These are phyloP conservation scores for Halcyon smyrnensis DNA, from an alignment of 2,797 vertebrate species.

Conservation along the genomic window DNA sequence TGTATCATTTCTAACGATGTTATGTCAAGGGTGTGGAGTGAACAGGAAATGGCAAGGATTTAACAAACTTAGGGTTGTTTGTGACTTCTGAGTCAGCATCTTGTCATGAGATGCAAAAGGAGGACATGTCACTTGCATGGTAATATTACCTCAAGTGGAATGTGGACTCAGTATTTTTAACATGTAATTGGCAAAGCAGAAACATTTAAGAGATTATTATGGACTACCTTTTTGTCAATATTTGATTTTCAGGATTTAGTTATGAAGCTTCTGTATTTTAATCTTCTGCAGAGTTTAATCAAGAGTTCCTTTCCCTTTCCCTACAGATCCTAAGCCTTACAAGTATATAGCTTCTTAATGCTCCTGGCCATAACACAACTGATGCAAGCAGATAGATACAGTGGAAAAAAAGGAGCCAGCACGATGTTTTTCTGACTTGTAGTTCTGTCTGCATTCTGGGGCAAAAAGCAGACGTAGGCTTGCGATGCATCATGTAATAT, in stretches of 20 bases:
- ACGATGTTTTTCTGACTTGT: background rate
- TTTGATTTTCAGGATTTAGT: constrained; percentile 36
- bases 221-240: constrained; percentile 51
- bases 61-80: constrained; percentile 3
- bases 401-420: background rate
- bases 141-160: constrained; percentile 40
- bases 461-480: background rate
- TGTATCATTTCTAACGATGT: background rate
- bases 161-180: constrained; percentile 26
- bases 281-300: background rate
- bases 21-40: background rate
- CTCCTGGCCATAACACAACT: background rate
- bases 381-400: background rate
- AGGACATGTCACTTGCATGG: constrained; percentile 22
- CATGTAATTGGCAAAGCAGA: constrained; percentile 38
- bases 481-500: background rate
- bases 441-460: background rate
- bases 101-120: constrained; percentile 3
- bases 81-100: constrained; percentile 15
- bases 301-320: background rate
- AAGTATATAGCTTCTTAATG: background rate
- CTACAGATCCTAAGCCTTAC: background rate
- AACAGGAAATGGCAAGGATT: background rate
- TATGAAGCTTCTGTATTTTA: background rate
- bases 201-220: constrained; percentile 45